phyloP scores from a whole-genome alignment of 2,888 invertebrate species.

The Chaitophorus viminalis region DNA sequence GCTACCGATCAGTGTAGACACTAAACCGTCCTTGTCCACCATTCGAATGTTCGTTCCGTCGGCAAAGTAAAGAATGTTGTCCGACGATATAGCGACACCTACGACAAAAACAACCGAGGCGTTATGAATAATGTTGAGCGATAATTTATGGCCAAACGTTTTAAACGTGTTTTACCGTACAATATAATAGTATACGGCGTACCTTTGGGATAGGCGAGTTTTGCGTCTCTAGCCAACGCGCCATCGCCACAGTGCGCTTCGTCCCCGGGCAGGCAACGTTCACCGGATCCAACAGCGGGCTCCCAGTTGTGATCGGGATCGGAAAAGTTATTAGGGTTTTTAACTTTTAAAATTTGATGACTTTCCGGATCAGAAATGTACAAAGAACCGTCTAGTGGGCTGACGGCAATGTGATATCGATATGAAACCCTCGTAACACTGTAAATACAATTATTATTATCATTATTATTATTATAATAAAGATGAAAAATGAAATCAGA shows the following conservation, averaged over 20 bases:
- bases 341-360: constrained; percentile 89
- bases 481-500: neutral
- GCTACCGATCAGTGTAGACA: constrained; percentile 90
- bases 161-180: too few species aligned
- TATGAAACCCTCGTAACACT: constrained; percentile 94
- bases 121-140: neutral
- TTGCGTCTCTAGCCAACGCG: constrained; percentile 89
- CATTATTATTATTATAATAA: neutral
- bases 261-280: constrained; percentile 89
- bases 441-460: constrained; percentile 66
- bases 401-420: constrained; percentile 95
- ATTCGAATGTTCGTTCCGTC: constrained; percentile 93
- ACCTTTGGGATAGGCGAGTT: constrained; percentile 95
- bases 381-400: constrained; percentile 90
- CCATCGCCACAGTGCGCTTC: constrained; percentile 97
- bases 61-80: constrained; percentile 92
- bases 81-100: constrained; percentile 88
- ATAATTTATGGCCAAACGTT: too few species aligned
- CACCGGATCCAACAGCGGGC: constrained; percentile 91
- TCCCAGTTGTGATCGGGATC: constrained; percentile 95
- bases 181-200: neutral
- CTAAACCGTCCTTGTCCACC: constrained; percentile 91
- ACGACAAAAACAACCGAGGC: constrained; percentile 55
- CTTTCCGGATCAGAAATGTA: constrained; percentile 97
- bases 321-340: constrained; percentile 82